These are phyloP conservation scores for Micromys minutus DNA, from an alignment of 2,113 vertebrate species.

Conservation along the genomic window DNA sequence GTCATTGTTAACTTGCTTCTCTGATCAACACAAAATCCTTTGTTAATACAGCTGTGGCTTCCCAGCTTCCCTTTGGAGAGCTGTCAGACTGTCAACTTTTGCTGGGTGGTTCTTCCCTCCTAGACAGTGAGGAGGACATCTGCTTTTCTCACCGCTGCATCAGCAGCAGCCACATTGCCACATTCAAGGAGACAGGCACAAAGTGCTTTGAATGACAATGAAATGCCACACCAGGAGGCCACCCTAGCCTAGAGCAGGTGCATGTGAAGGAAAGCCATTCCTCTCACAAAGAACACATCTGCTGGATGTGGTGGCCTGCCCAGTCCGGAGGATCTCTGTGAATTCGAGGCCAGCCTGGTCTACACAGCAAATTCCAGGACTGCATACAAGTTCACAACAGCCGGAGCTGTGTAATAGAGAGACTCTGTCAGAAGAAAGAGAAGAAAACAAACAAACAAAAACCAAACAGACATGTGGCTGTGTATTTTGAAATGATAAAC, in stretches of 20 bases:
- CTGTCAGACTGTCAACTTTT: not conserved
- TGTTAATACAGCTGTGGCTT: not conserved
- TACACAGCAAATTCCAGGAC: not conserved
- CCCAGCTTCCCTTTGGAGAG: not conserved
- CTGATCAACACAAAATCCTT: not conserved
- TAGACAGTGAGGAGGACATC: not conserved
- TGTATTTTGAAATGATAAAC: not conserved
- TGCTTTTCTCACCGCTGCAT: not conserved
- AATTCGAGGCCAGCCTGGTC: not conserved
- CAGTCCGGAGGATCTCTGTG: not conserved
- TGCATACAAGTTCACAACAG: not conserved
- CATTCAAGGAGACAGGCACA: not conserved
- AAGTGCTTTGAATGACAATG: not conserved
- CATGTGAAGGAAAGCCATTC: not conserved
- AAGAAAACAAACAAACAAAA: not conserved
- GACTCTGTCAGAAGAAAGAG: not conserved
- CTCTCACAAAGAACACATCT: conserved; percentile 10
- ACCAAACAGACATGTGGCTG: not conserved
- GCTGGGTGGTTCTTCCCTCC: not conserved
- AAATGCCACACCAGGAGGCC: not conserved
- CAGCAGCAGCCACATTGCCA: not conserved
- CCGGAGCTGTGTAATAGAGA: not conserved
- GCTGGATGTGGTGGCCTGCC: not conserved
- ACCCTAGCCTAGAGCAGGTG: not conserved
- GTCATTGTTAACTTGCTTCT: not conserved